phyloP scores from a whole-genome alignment of 2,797 vertebrate species.

The Lemur catta region DNA sequence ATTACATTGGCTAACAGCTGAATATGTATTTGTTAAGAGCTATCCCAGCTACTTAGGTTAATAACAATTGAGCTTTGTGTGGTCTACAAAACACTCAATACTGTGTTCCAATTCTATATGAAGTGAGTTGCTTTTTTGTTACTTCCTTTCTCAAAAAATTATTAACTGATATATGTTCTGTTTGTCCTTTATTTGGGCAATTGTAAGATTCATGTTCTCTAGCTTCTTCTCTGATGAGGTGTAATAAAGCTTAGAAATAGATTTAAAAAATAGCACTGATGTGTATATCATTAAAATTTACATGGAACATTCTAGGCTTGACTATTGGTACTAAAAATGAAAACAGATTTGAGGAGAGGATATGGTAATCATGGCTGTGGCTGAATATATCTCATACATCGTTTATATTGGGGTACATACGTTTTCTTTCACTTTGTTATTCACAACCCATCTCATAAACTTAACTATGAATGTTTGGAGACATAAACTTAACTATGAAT shows the following conservation, averaged over 20 bases:
- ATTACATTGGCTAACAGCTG: not conserved
- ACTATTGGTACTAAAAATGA: not conserved
- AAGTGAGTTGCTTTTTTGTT: not conserved
- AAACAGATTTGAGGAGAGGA: not conserved
- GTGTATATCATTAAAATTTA: not conserved
- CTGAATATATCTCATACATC: not conserved
- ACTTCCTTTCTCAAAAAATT: not conserved
- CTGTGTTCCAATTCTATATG: not conserved
- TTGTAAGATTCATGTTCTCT: not conserved
- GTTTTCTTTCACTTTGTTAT: not conserved
- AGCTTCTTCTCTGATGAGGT: not conserved
- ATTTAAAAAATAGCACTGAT: not conserved
- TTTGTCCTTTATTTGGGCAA: not conserved
- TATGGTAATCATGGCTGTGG: not conserved
- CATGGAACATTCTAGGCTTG: not conserved
- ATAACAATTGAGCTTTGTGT: not conserved
- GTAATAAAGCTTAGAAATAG: not conserved
- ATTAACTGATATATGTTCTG: not conserved
- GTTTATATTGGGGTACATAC: not conserved
- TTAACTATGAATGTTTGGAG: not conserved
- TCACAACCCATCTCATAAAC: not conserved
- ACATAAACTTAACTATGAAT: not conserved
- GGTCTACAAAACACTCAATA: not conserved
- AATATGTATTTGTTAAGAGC: not conserved
- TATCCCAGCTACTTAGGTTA: not conserved